A percentile compares a stretch with the other conserved stretches of the same genome.
Conservation (phyloP, 1,140 invertebrate genomes). For the Panulirus ornatus region DNA sequence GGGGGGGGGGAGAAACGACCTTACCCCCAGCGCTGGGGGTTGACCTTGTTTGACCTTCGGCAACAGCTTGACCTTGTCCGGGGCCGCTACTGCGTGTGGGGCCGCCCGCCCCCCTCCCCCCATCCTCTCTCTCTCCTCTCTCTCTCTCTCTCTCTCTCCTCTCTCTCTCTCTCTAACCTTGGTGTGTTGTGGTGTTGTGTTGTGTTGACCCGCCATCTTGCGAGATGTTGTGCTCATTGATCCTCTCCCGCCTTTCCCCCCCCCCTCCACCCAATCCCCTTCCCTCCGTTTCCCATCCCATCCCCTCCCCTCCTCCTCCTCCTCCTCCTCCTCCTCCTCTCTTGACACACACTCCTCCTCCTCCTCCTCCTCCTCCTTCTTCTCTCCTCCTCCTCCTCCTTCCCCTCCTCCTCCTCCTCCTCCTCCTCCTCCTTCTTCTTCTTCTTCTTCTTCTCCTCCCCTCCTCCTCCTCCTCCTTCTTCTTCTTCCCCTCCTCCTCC, state of each 20-base stretch:
- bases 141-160: background rate
- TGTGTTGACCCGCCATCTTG: too few relatives aligned
- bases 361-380: background rate
- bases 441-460: background rate
- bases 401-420: background rate
- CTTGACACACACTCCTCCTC: background rate
- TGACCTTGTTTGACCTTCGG: too few relatives aligned
- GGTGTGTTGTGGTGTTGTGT: too few relatives aligned
- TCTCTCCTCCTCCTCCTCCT: background rate
- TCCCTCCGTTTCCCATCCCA: background rate
- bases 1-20: too few relatives aligned
- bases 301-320: background rate
- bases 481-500: constrained; percentile 2
- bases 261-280: too few relatives aligned
- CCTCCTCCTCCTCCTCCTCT: background rate
- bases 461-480: constrained; percentile 4
- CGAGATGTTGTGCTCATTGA: too few relatives aligned
- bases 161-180: background rate
- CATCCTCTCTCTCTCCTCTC: background rate
- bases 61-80: too few relatives aligned
- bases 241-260: too few relatives aligned
- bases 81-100: background rate
- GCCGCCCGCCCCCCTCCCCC: background rate
- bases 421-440: constrained; percentile 16
- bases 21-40: too few relatives aligned